Conservation (phyloP, 2,797 vertebrate species). For the Coluber constrictor region DNA sequence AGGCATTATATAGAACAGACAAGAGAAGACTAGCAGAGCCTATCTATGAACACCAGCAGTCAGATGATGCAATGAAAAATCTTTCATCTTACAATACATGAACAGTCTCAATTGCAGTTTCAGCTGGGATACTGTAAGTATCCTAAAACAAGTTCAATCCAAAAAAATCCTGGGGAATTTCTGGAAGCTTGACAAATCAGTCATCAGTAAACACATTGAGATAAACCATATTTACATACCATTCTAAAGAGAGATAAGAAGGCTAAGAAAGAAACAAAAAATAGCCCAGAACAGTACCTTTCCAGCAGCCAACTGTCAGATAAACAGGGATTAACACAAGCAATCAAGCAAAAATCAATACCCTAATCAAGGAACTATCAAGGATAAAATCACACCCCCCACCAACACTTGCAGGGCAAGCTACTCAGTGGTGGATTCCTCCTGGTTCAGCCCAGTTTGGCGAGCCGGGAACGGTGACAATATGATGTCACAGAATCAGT, state of each 20-base stretch:
- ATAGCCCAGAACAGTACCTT: neutral
- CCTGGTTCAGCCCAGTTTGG: too few relatives aligned
- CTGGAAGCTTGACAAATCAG: neutral
- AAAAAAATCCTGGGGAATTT: neutral
- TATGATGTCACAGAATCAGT: too few relatives aligned
- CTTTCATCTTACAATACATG: neutral
- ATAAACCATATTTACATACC: neutral
- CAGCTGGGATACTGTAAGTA: neutral
- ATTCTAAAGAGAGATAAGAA: neutral
- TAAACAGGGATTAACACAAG: neutral
- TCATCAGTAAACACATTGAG: neutral
- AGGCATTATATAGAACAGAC: neutral
- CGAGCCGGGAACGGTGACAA: too few relatives aligned
- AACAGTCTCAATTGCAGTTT: neutral
- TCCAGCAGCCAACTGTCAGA: neutral
- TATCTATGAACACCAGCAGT: neutral
- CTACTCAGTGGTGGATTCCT: neutral
- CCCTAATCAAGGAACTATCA: neutral
- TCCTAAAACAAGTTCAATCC: neutral
- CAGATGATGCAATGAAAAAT: neutral
- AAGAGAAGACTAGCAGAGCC: neutral
- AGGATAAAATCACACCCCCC: too few relatives aligned
- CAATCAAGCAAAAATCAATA: neutral
- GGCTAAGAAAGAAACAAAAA: neutral
- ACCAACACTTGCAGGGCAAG: neutral